These are phyloP conservation scores for Mesorhabditis spiculigera DNA, from an alignment of 2,888 invertebrate genomes.

Conservation along the genomic window DNA sequence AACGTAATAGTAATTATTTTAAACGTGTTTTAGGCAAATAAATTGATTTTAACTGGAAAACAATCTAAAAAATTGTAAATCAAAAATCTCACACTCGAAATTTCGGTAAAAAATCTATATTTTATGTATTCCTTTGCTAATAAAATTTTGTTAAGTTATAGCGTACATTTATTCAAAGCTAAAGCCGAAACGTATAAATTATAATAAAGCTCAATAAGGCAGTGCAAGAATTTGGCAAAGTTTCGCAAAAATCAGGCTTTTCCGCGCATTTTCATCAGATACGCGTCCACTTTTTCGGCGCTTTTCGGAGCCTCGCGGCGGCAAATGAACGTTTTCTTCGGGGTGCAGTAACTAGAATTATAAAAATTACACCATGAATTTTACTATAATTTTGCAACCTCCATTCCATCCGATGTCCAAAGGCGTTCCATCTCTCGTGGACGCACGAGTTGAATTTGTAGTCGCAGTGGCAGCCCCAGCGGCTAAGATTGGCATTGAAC, in stretches of 20 bases:
- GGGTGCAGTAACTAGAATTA: slow-evolving; percentile 15
- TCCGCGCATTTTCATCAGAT: neutral
- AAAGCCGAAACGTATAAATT: too few relatives aligned
- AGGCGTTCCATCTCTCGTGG: slow-evolving; percentile 15
- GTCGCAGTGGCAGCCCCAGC: slow-evolving; percentile 19
- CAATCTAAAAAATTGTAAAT: too few relatives aligned
- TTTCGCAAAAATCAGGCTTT: neutral
- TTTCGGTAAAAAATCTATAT: too few relatives aligned
- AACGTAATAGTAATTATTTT: too few relatives aligned
- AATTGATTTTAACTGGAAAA: too few relatives aligned
- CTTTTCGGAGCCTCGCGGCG: neutral
- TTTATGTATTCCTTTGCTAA: too few relatives aligned
- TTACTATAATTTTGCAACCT: neutral
- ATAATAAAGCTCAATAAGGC: too few relatives aligned
- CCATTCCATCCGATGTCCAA: slow-evolving; percentile 15
- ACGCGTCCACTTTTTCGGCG: neutral
- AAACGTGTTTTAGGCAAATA: too few relatives aligned
- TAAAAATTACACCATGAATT: neutral
- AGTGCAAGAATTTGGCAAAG: too few relatives aligned
- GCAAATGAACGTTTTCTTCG: slow-evolving; percentile 16
- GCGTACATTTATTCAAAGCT: too few relatives aligned
- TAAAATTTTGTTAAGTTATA: too few relatives aligned
- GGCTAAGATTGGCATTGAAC: slow-evolving; percentile 11
- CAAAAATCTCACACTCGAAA: too few relatives aligned
- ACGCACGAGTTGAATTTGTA: slow-evolving; percentile 18